Evolutionary conservation across 2,797 vertebrate species (phyloP).

Genomic region (Lepus oiostolus): DNA sequence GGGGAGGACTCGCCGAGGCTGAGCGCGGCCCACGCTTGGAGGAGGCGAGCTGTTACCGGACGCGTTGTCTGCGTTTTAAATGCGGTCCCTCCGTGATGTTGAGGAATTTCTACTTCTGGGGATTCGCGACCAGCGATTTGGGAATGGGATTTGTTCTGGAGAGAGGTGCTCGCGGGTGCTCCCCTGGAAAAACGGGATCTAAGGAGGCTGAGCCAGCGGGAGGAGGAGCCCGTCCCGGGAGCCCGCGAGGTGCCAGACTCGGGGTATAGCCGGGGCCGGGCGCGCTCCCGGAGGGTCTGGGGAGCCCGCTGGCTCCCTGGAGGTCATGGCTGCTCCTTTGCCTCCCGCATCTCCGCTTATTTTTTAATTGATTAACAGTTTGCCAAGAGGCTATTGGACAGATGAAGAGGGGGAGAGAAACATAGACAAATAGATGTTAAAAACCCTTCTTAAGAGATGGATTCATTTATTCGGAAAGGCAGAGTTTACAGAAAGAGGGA

Average conservation of each 20-base stretch:
- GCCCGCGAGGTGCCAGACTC: too few relatives aligned
- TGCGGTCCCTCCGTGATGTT: background rate
- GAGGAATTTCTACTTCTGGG: background rate
- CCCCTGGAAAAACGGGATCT: background rate
- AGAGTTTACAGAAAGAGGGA: background rate
- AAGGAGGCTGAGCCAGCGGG: background rate
- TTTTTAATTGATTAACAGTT: conserved; percentile 52
- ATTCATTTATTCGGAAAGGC: too few relatives aligned
- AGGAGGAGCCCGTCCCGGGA: too few relatives aligned
- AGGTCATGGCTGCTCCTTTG: background rate
- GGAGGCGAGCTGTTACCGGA: accelerated
- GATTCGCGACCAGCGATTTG: background rate
- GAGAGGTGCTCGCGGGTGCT: background rate
- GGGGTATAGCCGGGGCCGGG: too few relatives aligned
- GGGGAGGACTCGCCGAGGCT: too few relatives aligned
- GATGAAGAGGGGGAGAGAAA: background rate
- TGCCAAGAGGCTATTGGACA: conserved; percentile 7
- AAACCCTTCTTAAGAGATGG: too few relatives aligned
- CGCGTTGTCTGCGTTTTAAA: background rate
- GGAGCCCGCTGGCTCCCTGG: background rate
- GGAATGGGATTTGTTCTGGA: conserved; percentile 26
- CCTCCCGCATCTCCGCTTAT: background rate
- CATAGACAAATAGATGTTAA: too few relatives aligned
- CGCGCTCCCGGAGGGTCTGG: too few relatives aligned
- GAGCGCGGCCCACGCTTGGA: background rate